phyloP scores from a whole-genome alignment of 2,888 invertebrate species.

The Cheilosia soror region DNA sequence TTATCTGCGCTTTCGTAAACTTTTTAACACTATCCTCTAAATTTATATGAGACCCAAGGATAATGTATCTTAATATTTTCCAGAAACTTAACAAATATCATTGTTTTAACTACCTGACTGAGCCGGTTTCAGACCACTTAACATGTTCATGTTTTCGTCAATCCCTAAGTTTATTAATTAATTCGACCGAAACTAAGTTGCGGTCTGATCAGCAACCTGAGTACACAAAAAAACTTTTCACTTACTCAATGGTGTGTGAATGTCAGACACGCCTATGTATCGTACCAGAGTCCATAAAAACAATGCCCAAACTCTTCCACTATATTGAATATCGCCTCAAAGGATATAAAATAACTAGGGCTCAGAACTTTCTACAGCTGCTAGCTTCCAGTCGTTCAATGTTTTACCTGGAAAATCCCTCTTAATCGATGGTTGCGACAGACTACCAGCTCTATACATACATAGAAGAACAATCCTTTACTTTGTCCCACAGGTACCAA shows the following conservation, averaged over 20 bases:
- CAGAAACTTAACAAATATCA: background rate
- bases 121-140: slow-evolving; percentile 4
- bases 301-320: background rate
- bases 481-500: background rate
- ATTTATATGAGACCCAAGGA: no score
- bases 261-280: slow-evolving; percentile 2
- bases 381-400: slow-evolving; percentile 1
- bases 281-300: slow-evolving; percentile 18
- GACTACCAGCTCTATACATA: slow-evolving; percentile 2
- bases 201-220: background rate
- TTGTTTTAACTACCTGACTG: background rate
- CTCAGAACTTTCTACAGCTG: slow-evolving; percentile 21
- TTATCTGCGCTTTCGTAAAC: no score
- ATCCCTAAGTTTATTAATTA: slow-evolving; percentile 56
- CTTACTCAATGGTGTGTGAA: slow-evolving; percentile 22
- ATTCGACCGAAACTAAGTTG: slow-evolving; percentile 47
- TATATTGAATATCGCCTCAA: background rate
- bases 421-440: slow-evolving; percentile 45
- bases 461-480: slow-evolving; percentile 37
- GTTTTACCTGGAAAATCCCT: slow-evolving; percentile 38
- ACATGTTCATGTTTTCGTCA: slow-evolving; percentile 27
- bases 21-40: no score
- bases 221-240: slow-evolving; percentile 27
- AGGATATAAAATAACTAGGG: background rate
- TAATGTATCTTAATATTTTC: background rate